These are phyloP conservation scores for Atractosteus spatula DNA, from an alignment of 2,113 vertebrate species.

Conservation along the genomic window DNA sequence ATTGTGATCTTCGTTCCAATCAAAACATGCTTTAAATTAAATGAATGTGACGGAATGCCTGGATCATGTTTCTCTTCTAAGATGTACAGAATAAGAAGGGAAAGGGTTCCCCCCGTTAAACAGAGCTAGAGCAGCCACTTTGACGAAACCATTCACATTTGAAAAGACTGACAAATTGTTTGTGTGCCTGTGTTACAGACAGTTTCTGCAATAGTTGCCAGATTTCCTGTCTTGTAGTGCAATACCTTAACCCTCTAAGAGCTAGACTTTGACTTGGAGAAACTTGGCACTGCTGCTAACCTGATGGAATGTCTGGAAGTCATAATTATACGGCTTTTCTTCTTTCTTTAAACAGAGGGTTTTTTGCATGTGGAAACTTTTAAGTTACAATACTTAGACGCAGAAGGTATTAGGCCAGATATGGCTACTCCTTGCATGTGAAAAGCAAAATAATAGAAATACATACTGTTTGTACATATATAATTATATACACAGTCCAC, in stretches of 20 bases:
- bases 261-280: constrained; percentile 25
- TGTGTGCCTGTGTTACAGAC: constrained; percentile 71
- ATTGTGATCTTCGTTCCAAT: constrained; percentile 72
- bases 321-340: constrained; percentile 8
- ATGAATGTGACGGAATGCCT: constrained; percentile 70
- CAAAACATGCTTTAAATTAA: constrained; percentile 78
- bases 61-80: constrained; percentile 75
- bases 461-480: too few species aligned
- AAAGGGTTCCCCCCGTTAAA: constrained; percentile 72
- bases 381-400: not conserved
- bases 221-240: constrained; percentile 75
- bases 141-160: constrained; percentile 68
- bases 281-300: not conserved
- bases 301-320: constrained; percentile 27
- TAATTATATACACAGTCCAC: too few species aligned
- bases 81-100: constrained; percentile 66
- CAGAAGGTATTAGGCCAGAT: not conserved
- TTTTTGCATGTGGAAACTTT: constrained; percentile 10
- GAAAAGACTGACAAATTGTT: constrained; percentile 76
- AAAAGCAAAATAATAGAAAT: too few species aligned
- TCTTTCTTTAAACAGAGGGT: constrained; percentile 12
- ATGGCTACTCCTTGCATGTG: too few species aligned
- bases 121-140: constrained; percentile 67
- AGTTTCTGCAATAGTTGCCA: constrained; percentile 77
- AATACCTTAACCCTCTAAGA: constrained; percentile 60